A percentile compares a stretch with the other conserved stretches of the same genome.
phyloP scores from a whole-genome alignment of 2,113 vertebrate species.

The Sprattus sprattus region DNA sequence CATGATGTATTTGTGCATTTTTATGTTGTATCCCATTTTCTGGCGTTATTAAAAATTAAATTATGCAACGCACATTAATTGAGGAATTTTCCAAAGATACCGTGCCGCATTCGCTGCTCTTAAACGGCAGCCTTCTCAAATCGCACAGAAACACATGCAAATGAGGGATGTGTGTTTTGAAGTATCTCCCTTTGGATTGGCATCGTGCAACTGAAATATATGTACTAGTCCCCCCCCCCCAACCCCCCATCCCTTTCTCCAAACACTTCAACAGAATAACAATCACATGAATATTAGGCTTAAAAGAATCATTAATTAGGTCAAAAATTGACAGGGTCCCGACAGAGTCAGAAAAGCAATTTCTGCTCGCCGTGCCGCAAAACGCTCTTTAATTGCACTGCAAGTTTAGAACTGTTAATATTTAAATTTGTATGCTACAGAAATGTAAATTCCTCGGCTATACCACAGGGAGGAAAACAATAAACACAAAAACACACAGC shows the following conservation, averaged over 20 bases:
- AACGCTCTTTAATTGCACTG: constrained; percentile 54
- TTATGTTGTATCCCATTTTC: constrained; percentile 30
- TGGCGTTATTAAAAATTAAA: constrained; percentile 44
- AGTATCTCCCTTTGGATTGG: constrained; percentile 63
- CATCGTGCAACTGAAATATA: constrained; percentile 67
- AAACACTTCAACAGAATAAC: constrained; percentile 58
- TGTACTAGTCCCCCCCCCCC: constrained; percentile 56
- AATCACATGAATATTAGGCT: constrained; percentile 56
- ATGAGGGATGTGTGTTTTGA: constrained; percentile 62
- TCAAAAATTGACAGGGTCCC: constrained; percentile 60
- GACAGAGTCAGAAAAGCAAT: constrained; percentile 40
- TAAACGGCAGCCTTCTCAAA: constrained; percentile 49
- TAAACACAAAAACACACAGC: constrained; percentile 16
- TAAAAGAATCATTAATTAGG: constrained; percentile 72
- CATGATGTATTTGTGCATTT: constrained; percentile 26
- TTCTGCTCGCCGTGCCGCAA: constrained; percentile 43
- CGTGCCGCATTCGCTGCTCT: constrained; percentile 46
- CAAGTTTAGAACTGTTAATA: constrained; percentile 53
- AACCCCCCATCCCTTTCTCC: constrained; percentile 31
- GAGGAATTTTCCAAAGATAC: constrained; percentile 43
- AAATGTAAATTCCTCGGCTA: constrained; percentile 42
- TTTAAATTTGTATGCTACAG: constrained; percentile 49
- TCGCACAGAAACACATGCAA: constrained; percentile 52
- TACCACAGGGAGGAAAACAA: constrained; percentile 42
- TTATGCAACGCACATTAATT: constrained; percentile 48